Base-by-base conservation (phyloP, 2,797 vertebrate species). In the Cynodonichthys magdalenae region DNA sequence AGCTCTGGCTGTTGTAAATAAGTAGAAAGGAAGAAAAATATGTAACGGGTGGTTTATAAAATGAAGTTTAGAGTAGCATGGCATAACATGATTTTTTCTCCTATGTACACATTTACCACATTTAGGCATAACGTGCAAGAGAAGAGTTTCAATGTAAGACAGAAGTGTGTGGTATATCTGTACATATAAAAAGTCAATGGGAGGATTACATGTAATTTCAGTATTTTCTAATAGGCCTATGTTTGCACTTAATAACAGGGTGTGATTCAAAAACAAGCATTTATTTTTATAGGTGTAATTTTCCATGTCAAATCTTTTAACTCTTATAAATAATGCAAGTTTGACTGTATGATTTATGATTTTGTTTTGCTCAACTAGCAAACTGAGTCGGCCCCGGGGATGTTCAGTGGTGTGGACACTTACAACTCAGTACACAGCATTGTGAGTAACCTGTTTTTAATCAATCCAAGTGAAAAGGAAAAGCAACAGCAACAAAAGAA, bases 361-460 rank as follows among this genome's bases (percentile, higher is more conserved):
- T 52, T 49, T 70, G 0, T 20, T 63, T 27, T 66, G 2, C 11
- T 63, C 20, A 11, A 49, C 46, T 50, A 75, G 71, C 18, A 51
- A 20, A 7, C 27, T 46, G 29, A 71, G 18, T 9, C 0, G 6
- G 1, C 44, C 27, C 9, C 19, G n/a, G 42, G 3, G 2, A 29
- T 15, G 41, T 1, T 0, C 7, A 3, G 59, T 6, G 17, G 56
- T 0, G 0, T 11, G 5, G 8, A 50, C 0, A 0, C 0, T 0
- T 59, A 63, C 71, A 62, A 29, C 15, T 61, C 47, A 24, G 0
- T 0, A 0, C 0, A 1, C 2, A 24, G 0, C 9, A 2, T 0
- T 41, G 82, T 84, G 36, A 74, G 79, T 63, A 52, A 65, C 3
- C 29, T 1, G 3, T 19, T 11, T 18, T 24, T 24, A 15, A 28